These are phyloP conservation scores for Drosophila neonasuta DNA, from an alignment of 2,888 invertebrate genomes.

Conservation along the genomic window DNA sequence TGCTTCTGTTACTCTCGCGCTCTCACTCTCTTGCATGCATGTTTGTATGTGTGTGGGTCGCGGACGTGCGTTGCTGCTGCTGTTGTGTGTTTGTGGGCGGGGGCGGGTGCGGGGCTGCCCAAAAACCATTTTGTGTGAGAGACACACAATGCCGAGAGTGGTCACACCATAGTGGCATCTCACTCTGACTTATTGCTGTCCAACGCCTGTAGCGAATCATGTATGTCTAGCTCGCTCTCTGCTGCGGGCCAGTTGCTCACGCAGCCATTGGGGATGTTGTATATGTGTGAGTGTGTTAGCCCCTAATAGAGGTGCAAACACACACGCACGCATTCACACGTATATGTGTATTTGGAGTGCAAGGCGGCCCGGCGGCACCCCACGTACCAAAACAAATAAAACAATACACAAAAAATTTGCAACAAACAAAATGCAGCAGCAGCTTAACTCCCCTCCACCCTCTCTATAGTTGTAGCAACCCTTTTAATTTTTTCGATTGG, in stretches of 20 bases:
- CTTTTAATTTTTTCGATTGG: slow-evolving; percentile 13
- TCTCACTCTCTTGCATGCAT: slow-evolving; percentile 9
- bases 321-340: slow-evolving; percentile 10
- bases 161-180: slow-evolving; percentile 26
- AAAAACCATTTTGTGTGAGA: slow-evolving; percentile 33
- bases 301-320: slow-evolving; percentile 43
- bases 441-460: slow-evolving; percentile 12
- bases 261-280: slow-evolving; percentile 42
- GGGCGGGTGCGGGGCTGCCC: slow-evolving; percentile 18
- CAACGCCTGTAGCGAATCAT: not conserved
- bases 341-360: slow-evolving; percentile 18
- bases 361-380: slow-evolving; percentile 49
- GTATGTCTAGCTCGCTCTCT: slow-evolving; percentile 46
- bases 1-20: slow-evolving; percentile 31
- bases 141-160: slow-evolving; percentile 38
- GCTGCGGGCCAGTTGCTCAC: slow-evolving; percentile 28
- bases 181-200: slow-evolving; percentile 24
- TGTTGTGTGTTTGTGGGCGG: slow-evolving; percentile 1
- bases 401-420: slow-evolving; percentile 46
- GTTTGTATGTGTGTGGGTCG: slow-evolving; percentile 39
- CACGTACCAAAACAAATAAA: slow-evolving; percentile 60
- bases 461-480: not conserved
- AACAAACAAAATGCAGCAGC: slow-evolving; percentile 31
- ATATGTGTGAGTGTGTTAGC: not conserved
- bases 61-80: slow-evolving; percentile 9